Base-by-base conservation (phyloP, 2,113 vertebrate species). In the Coptodon bakossiorum region DNA sequence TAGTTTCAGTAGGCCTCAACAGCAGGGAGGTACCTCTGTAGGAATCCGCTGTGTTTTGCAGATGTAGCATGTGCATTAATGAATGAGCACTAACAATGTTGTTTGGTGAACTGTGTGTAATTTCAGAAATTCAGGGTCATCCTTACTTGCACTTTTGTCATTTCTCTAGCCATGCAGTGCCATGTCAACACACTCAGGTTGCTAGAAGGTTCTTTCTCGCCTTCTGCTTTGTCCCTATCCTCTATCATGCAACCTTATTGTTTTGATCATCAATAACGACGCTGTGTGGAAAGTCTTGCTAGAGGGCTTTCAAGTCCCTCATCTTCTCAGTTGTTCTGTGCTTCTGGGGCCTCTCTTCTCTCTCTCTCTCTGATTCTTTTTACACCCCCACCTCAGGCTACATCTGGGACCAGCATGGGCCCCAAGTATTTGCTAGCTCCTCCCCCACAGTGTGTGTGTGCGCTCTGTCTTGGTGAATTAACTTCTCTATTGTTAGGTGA, bases 401-500 rank as follows among this genome's bases (percentile, higher is more conserved):
- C 86, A 90, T 87, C 82, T 89, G 83, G 81, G 81, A 86, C 80
- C 76, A 81, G 84, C 50, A 38, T 86, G 68, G 84, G 68, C 80
- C 89, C 66, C 86, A 11, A 22, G 81, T 84, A 36, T 83, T 81
- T 61, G 57, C 79, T 73, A 68, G 88, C 89, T 83, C 92, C 88
- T 88, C 91, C 91, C 86, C 92, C 90, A 82, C 86, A 86, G 36
- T 88, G 79, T 92, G 83, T 88, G 88, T 7, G 34, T 2, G 10
- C 17, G 1, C 87, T 86, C 73, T 71, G 86, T 87, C 86, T 80
- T 90, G 71, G 85, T 91, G 88, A 82, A 89, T 93, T 93, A 85
- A 93, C 90, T 91, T 93, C 85, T 90, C 87, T 84, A 90, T 94
- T 95, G 90, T 94, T 93, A 19, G 54, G 24, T 52, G 80, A 82